A percentile compares a stretch with the other conserved stretches of the same genome.
These are phyloP conservation scores for Echinarachnius parma DNA, from an alignment of 53 echinoderm and acorn worm species.

Conservation along the genomic window DNA sequence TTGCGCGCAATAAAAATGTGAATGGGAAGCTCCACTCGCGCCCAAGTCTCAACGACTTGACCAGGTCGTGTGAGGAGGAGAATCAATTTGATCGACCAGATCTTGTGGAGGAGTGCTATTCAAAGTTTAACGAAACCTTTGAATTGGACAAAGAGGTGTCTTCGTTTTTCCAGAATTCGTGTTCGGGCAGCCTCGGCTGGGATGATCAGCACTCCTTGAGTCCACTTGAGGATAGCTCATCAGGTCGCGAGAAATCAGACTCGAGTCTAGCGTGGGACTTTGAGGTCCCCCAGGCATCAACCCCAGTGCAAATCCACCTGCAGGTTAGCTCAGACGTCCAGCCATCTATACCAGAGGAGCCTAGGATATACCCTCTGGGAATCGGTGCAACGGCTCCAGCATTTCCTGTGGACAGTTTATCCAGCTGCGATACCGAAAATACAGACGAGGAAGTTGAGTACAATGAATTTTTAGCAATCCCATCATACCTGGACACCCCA, in stretches of 20 bases:
- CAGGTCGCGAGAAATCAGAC: constrained; percentile 56
- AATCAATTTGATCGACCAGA: constrained; percentile 48
- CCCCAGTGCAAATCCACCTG: constrained; percentile 67
- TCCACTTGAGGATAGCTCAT: constrained; percentile 52
- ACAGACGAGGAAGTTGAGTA: constrained; percentile 76
- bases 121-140: constrained; percentile 73
- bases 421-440: constrained; percentile 37
- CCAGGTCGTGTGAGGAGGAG: constrained; percentile 52
- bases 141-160: constrained; percentile 54
- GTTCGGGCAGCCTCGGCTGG: constrained; percentile 57
- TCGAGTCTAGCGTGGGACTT: constrained; percentile 77
- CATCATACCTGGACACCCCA: constrained; percentile 82
- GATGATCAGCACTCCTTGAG: constrained; percentile 46
- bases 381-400: constrained; percentile 45
- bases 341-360: constrained; percentile 44
- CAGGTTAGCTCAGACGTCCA: constrained; percentile 47
- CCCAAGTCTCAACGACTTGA: constrained; percentile 80
- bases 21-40: constrained; percentile 54
- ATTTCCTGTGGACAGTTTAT: constrained; percentile 40
- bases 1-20: constrained; percentile 54
- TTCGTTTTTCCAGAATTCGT: constrained; percentile 30
- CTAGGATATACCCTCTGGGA: constrained; percentile 44
- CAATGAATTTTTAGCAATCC: constrained; percentile 94
- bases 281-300: constrained; percentile 60
- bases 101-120: constrained; percentile 60